Evolutionary conservation across 2,113 vertebrate species (phyloP), one percentile per base, ranked within the genome.

Genomic region (Spea bombifrons): DNA sequence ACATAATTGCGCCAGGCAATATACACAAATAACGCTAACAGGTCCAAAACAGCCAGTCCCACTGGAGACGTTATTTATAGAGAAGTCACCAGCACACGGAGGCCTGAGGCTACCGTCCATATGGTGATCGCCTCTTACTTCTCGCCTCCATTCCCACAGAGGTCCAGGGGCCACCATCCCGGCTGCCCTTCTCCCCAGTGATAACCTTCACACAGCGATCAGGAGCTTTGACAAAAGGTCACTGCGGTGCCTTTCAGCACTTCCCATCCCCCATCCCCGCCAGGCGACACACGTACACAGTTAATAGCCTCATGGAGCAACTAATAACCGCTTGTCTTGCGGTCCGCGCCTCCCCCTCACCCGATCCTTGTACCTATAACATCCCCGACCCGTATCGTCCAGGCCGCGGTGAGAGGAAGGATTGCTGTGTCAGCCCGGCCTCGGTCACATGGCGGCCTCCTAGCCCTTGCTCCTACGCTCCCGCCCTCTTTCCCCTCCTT

Each of bases 391-490:
- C 7, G 2, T 10, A 9, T 5, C 46, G 4, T 0, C 44, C 7
- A n/a, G 16, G 8, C 48, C 4, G 12, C 13, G 6, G 61, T 5
- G 2, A 1, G 49, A 10, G 47, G 9, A 6, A 47, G 70, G 63
- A 73, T 59, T 73, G 77, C 77, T 79, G 77, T 79, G 77, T 79
- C 77, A 79, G 77, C 16, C 61, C 76, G 68, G 76, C 76, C 76
- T 78, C 76, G 65, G 77, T 79, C 76, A 79, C 70, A 79, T 79
- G 77, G 70, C 70, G 77, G 63, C 61, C 61, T 52, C 48, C 66
- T 17, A 59, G 7, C n/a, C 50, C 67, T 68, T 53, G 55, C 5
- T 15, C 17, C 8, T 45, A 17, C 69, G 57, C 57, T 49, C 59
- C 74, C 52, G n/a, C 72, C 72, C 45, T 46, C 72, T 59, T 13